phyloP scores from a whole-genome alignment of 2,888 invertebrate species.

The Ceriagrion tenellum region DNA sequence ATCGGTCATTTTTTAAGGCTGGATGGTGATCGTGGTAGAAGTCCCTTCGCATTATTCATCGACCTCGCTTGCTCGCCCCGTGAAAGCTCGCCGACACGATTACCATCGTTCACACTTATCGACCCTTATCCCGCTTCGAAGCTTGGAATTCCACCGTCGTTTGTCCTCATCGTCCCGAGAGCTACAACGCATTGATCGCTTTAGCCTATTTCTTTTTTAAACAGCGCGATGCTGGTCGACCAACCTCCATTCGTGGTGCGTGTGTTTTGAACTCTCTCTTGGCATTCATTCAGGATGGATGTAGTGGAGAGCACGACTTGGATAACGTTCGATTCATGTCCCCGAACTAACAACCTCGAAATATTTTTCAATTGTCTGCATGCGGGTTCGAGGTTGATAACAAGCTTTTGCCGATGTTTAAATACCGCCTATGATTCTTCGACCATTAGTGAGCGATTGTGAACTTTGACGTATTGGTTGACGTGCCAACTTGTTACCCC shows the following conservation, averaged over 20 bases:
- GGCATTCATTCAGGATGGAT: neutral
- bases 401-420: neutral
- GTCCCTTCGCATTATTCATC: slow-evolving; percentile 13
- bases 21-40: neutral
- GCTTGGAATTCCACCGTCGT: slow-evolving; percentile 37
- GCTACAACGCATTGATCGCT: neutral
- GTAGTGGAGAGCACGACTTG: neutral
- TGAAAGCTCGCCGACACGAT: slow-evolving; percentile 10
- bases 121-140: neutral
- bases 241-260: neutral
- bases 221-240: neutral
- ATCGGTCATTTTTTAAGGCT: neutral
- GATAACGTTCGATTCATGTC: neutral
- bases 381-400: slow-evolving; percentile 6
- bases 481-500: neutral
- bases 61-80: slow-evolving; percentile 15
- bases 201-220: slow-evolving; percentile 5
- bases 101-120: slow-evolving; percentile 52
- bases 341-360: neutral
- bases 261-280: slow-evolving; percentile 3
- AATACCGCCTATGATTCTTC: neutral
- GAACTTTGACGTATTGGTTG: neutral
- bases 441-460: neutral
- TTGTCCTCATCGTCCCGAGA: neutral
- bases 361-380: slow-evolving; percentile 8